These are phyloP conservation scores for Drosophila buzzatii DNA, from an alignment of 2,888 invertebrate species.

Conservation along the genomic window DNA sequence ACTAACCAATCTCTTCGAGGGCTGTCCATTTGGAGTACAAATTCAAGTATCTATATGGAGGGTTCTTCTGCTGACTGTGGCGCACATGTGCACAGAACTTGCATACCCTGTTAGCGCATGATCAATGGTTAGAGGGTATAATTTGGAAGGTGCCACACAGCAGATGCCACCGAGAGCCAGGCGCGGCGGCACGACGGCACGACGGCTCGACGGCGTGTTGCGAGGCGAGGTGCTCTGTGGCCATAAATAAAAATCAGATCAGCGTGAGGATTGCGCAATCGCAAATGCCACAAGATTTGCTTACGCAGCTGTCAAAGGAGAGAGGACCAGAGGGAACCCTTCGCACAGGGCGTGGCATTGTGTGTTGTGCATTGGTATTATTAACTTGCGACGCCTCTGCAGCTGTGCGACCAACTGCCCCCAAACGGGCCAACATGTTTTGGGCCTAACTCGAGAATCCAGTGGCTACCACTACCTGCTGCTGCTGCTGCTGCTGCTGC, in stretches of 20 bases:
- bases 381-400: constrained; percentile 57
- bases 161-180: constrained; percentile 19
- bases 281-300: constrained; percentile 54
- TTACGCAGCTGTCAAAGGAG: constrained; percentile 53
- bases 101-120: not conserved
- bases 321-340: not conserved
- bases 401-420: constrained; percentile 35
- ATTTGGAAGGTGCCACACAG: constrained; percentile 38
- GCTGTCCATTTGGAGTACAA: not conserved
- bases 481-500: not conserved
- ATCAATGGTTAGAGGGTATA: constrained; percentile 12
- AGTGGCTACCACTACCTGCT: constrained; percentile 27
- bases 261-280: constrained; percentile 84
- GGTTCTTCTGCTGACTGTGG: not conserved
- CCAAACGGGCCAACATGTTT: constrained; percentile 63
- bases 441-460: constrained; percentile 67
- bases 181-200: not conserved
- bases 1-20: not conserved
- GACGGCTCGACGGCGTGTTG: constrained; percentile 8
- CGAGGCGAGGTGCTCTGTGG: constrained; percentile 28
- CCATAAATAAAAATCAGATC: constrained; percentile 84
- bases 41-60: not conserved
- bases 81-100: not conserved
- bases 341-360: constrained; percentile 36
- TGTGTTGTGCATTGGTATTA: constrained; percentile 31